Evolutionary conservation across 37 sponge, comb jelly and placozoan genomes (phyloP).

Genomic region (Spongilla lacustris): DNA sequence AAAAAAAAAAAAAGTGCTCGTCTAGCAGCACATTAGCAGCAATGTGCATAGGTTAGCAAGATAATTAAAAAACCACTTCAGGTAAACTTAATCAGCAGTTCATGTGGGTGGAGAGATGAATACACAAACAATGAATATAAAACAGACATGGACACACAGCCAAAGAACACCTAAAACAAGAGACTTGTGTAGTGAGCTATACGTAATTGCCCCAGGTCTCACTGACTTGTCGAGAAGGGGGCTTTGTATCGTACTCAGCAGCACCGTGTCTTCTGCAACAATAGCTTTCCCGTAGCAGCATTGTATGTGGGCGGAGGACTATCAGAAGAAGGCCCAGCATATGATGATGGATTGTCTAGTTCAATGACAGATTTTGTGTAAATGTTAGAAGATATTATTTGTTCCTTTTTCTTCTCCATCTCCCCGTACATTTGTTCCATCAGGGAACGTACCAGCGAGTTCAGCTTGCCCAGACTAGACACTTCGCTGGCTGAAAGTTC

Average conservation of each 20-base stretch:
- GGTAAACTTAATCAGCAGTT: too few species aligned
- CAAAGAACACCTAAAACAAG: background rate
- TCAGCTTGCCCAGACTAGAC: constrained; percentile 10
- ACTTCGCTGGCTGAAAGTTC: constrained; percentile 53
- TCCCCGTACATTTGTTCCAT: constrained; percentile 24
- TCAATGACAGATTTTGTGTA: background rate
- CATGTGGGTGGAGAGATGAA: background rate
- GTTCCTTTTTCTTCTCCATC: constrained; percentile 5
- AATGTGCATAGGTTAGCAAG: background rate
- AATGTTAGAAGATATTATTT: background rate
- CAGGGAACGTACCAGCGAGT: constrained; percentile 17
- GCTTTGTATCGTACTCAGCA: background rate
- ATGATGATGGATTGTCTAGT: background rate
- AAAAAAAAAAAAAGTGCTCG: background rate
- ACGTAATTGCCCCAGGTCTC: background rate
- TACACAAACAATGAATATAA: background rate
- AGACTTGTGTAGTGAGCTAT: background rate
- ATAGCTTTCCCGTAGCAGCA: background rate
- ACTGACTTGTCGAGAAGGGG: background rate
- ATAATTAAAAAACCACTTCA: background rate
- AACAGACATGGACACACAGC: background rate
- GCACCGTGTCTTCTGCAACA: background rate
- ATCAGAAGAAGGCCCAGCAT: background rate
- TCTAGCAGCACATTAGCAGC: background rate
- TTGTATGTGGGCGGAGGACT: background rate